Evolutionary conservation across 2,888 invertebrate genomes (phyloP).

Genomic region (Tenthredo mesomela): DNA sequence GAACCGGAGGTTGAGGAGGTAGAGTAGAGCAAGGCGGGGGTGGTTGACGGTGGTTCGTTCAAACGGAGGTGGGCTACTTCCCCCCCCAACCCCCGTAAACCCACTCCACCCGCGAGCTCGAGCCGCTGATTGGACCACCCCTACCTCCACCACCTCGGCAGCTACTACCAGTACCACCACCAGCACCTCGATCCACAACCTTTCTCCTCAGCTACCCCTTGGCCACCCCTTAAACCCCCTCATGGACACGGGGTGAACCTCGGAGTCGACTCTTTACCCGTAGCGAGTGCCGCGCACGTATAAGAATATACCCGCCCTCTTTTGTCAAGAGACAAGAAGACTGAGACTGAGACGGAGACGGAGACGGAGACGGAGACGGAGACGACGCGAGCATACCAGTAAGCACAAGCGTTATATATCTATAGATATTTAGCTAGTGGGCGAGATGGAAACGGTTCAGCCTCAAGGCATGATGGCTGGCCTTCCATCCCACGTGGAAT

Average conservation of each 20-base stretch:
- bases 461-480: slow-evolving; percentile 51
- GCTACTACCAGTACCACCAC: slow-evolving; percentile 39
- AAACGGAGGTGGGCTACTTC: slow-evolving; percentile 66
- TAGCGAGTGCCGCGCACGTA: slow-evolving; percentile 46
- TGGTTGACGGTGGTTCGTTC: slow-evolving; percentile 61
- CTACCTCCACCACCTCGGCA: slow-evolving; percentile 54
- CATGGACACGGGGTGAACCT: slow-evolving; percentile 54
- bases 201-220: slow-evolving; percentile 63
- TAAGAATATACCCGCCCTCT: slow-evolving; percentile 54
- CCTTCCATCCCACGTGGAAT: slow-evolving; percentile 46
- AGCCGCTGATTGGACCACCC: slow-evolving; percentile 75
- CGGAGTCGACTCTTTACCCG: slow-evolving; percentile 51
- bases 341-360: slow-evolving; percentile 41
- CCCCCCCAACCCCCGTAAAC: slow-evolving; percentile 72
- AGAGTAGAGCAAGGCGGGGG: slow-evolving; percentile 60
- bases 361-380: slow-evolving; percentile 24
- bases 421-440: slow-evolving; percentile 21
- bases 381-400: slow-evolving; percentile 43
- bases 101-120: slow-evolving; percentile 56
- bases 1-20: slow-evolving; percentile 9
- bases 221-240: slow-evolving; percentile 59
- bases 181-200: slow-evolving; percentile 55
- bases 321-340: slow-evolving; percentile 47
- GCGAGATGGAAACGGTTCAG: slow-evolving; percentile 46
- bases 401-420: not conserved